Conservation (phyloP, 2,888 invertebrate species). For the Timema podura region DNA sequence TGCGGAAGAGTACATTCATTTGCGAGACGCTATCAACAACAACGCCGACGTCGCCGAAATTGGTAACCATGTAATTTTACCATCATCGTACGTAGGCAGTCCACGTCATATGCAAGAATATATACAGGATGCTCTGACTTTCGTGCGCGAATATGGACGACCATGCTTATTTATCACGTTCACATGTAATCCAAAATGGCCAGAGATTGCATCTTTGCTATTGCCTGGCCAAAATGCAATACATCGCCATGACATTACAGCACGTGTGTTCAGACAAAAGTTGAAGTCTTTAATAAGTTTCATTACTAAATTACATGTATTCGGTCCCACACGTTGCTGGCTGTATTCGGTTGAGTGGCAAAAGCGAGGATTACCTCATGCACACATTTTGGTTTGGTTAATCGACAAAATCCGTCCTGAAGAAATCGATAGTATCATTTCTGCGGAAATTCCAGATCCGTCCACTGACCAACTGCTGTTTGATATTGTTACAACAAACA, state of each 20-base stretch:
- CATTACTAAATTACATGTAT: constrained; percentile 33
- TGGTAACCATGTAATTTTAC: not conserved
- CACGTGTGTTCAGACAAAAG: constrained; percentile 33
- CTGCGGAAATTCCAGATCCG: constrained; percentile 42
- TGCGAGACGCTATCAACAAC: constrained; percentile 30
- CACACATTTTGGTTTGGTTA: constrained; percentile 26
- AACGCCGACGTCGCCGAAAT: not conserved
- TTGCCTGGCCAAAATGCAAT: constrained; percentile 29
- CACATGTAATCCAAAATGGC: constrained; percentile 41
- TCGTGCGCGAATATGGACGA: constrained; percentile 14
- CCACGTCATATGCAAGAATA: constrained; percentile 18
- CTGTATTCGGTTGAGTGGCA: constrained; percentile 38
- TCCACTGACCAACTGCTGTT: constrained; percentile 1
- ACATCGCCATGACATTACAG: constrained; percentile 35
- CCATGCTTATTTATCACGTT: constrained; percentile 32
- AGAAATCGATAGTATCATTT: constrained; percentile 39
- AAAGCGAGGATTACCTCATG: constrained; percentile 30
- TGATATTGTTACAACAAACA: constrained; percentile 26
- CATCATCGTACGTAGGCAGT: constrained; percentile 1
- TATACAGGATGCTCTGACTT: constrained; percentile 15
- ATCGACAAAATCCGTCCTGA: constrained; percentile 33
- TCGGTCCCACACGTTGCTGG: constrained; percentile 32
- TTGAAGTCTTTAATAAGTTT: constrained; percentile 30
- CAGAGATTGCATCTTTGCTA: constrained; percentile 37
- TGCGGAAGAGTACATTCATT: constrained; percentile 32